These are phyloP conservation scores for Mirza zaza DNA, from an alignment of 2,113 vertebrate species.

Conservation along the genomic window DNA sequence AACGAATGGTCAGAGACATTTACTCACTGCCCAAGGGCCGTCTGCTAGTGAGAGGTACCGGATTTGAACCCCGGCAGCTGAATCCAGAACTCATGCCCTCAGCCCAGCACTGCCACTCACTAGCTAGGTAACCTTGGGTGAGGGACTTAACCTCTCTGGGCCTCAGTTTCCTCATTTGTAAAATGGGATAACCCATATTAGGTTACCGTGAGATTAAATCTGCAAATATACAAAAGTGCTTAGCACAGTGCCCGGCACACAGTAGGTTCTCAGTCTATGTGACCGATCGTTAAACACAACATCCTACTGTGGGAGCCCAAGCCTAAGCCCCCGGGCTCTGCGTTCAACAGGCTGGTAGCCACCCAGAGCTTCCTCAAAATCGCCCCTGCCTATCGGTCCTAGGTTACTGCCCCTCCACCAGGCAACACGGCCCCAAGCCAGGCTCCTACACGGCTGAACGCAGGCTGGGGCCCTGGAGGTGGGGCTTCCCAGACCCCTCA, in stretches of 20 bases:
- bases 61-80: neutral
- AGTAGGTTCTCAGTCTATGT: neutral
- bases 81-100: neutral
- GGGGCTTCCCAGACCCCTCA: constrained; percentile 6
- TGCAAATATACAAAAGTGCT: neutral
- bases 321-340: neutral
- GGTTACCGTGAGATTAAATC: neutral
- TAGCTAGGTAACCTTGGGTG: neutral
- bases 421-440: neutral
- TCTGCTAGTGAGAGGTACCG: neutral
- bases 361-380: neutral
- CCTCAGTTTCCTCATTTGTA: neutral
- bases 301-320: neutral
- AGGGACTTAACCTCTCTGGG: neutral
- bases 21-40: neutral
- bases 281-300: neutral
- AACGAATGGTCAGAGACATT: neutral
- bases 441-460: neutral
- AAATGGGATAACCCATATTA: neutral
- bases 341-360: neutral
- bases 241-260: neutral
- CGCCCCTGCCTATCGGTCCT: neutral
- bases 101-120: neutral
- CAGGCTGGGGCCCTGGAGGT: neutral
- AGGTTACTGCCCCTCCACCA: neutral